Evolutionary conservation across 2,888 invertebrate species (phyloP), one percentile per base, ranked within the genome.

Genomic region (Eudiplozoon nipponicum): DNA sequence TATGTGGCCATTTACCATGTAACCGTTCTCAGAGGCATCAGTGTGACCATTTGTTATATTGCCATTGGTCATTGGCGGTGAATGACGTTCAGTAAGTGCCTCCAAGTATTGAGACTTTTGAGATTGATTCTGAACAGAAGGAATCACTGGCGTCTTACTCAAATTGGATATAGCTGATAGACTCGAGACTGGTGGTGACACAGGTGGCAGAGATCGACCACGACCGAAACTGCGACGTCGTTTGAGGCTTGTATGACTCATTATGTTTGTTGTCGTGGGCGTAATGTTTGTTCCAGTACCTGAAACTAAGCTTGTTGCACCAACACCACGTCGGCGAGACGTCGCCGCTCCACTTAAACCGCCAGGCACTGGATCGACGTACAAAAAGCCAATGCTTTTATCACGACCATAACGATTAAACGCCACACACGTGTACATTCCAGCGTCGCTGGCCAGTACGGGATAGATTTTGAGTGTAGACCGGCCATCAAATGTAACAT

Each of bases 391-490:
- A 1, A 43, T 36, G 11, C 29, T 20, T 35, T 42, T 39, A 7
- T 18, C 28, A 11, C 38, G 43, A 3, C 43, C 43, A 20, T 22
- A 34, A n/a, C 26, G 15, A 21, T 43, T 43, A 43, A 22, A 34
- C n/a, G 43, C 43, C 20, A 37, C 22, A 19, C 40, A 42, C 18
- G 36, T 34, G 19, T 43, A 43, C 13, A 43, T 36, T 17, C 43
- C 42, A 17, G 45, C 43, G 28, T 43, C 43, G 5, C 36, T 18
- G 22, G 28, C 36, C 15, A 20, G 36, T 17, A 22, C 34, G 4
- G 36, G 23, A 3, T 17, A 17, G 18, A 43, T 43, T n/a, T 9
- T 18, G 3, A 43, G 42, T 2, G 18, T 17, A 7, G 42, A 20
- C 9, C 35, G 15, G 19, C 26, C 26, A 3, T 34, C 35, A 3